Conservation (phyloP, 2,888 invertebrate genomes). For the Pseudanteris insignis region DNA sequence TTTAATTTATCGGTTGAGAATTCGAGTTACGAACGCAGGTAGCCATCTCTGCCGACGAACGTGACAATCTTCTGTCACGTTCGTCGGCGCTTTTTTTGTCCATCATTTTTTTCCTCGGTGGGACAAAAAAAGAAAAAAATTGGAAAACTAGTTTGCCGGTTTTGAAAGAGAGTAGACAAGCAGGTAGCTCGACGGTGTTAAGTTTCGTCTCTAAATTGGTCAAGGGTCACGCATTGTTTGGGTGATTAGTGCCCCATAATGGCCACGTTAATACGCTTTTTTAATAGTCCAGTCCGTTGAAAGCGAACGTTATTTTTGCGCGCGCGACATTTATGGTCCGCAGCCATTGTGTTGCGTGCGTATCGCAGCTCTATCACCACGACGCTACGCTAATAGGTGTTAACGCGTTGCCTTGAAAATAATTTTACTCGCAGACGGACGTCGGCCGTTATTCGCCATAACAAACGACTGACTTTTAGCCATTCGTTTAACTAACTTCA, state of each 20-base stretch:
- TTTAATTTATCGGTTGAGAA: conserved; percentile 24
- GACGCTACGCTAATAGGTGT: conserved; percentile 36
- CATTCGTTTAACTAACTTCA: too few species aligned
- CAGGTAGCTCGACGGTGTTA: conserved; percentile 33
- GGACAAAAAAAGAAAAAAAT: conserved; percentile 9
- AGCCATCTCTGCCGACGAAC: conserved; percentile 30
- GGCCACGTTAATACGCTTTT: conserved; percentile 48
- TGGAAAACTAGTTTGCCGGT: conserved; percentile 29
- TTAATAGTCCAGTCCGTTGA: conserved; percentile 50
- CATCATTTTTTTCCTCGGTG: not conserved
- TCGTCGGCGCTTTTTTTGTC: too few species aligned
- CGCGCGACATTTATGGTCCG: conserved; percentile 34
- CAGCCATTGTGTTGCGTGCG: conserved; percentile 25
- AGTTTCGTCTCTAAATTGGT: conserved; percentile 38
- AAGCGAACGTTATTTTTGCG: conserved; percentile 44
- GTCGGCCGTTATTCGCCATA: too few species aligned
- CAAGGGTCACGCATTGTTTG: conserved; percentile 50
- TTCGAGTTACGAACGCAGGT: conserved; percentile 33
- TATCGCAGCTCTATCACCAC: conserved; percentile 21
- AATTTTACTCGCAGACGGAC: not conserved
- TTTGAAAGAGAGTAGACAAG: conserved; percentile 16
- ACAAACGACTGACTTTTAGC: too few species aligned
- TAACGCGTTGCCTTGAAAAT: conserved; percentile 31
- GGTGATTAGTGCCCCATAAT: conserved; percentile 52
- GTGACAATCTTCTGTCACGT: conserved; percentile 23